phyloP scores from a whole-genome alignment of 2,797 vertebrate species.

The Molossus molossus region DNA sequence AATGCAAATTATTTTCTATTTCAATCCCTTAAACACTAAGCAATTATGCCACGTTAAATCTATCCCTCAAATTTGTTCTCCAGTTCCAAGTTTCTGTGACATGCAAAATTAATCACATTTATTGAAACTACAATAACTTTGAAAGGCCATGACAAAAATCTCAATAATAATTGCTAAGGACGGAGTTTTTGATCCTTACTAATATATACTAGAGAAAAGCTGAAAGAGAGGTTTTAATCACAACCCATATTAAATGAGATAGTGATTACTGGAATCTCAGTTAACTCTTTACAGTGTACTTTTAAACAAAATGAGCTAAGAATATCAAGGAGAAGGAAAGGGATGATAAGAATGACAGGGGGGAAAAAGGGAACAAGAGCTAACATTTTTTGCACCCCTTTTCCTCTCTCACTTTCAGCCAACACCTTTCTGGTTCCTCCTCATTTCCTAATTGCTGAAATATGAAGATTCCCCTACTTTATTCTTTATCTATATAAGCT shows the following conservation, averaged over 20 bases:
- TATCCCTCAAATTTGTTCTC: background rate
- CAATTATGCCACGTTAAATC: background rate
- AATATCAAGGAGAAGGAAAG: background rate
- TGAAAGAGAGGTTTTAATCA: background rate
- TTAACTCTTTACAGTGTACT: background rate
- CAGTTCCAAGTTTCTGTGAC: background rate
- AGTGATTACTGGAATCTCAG: background rate
- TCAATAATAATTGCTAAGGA: background rate
- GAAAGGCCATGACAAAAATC: background rate
- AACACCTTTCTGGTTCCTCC: background rate
- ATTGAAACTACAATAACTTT: background rate
- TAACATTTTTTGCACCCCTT: background rate
- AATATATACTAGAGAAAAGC: background rate
- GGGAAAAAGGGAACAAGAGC: background rate
- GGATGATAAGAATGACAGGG: background rate
- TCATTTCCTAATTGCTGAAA: background rate
- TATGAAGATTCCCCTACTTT: too few species aligned
- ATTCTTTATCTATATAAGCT: background rate
- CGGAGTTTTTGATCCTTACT: background rate
- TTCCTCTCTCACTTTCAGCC: background rate
- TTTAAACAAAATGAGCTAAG: background rate
- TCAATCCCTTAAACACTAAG: slow-evolving; percentile 21
- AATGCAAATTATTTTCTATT: background rate
- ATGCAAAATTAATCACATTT: slow-evolving; percentile 52
- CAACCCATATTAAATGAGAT: background rate